phyloP scores from a whole-genome alignment of 2,797 vertebrate species.

The Taeniopygia guttata region DNA sequence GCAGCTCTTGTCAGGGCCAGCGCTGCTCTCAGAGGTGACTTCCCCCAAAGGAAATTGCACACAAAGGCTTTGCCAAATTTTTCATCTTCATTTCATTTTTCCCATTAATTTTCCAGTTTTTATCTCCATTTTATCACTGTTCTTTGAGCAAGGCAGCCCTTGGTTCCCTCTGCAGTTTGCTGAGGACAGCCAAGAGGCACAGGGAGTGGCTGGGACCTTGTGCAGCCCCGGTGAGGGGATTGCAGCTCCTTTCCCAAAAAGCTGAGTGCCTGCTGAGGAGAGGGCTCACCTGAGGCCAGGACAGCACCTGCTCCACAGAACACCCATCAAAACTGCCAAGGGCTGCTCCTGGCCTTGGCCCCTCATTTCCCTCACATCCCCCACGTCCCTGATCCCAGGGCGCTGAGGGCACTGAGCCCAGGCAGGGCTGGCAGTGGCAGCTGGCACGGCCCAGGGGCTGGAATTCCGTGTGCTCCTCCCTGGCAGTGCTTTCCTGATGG shows the following conservation, averaged over 20 bases:
- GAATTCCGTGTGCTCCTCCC: constrained; percentile 14
- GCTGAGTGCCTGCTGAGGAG: neutral
- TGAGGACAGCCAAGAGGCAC: neutral
- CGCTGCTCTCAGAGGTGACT: neutral
- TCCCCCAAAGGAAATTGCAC: neutral
- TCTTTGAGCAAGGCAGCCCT: neutral
- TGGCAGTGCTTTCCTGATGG: constrained; percentile 22
- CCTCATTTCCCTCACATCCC: neutral
- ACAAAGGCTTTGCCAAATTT: rapidly evolving
- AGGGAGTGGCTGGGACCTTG: rapidly evolving
- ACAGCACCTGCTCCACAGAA: neutral
- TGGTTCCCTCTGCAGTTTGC: neutral
- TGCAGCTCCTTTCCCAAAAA: neutral
- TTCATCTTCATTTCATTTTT: neutral
- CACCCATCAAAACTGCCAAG: too few species aligned
- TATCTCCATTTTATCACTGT: neutral
- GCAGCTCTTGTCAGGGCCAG: neutral
- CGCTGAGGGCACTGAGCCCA: neutral
- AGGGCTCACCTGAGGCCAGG: neutral
- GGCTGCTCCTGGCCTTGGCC: neutral
- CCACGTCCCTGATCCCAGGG: neutral
- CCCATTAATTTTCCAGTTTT: neutral
- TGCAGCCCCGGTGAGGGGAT: rapidly evolving
- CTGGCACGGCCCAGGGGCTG: neutral
- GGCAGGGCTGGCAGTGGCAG: neutral